These are phyloP conservation scores for Ondatra zibethicus DNA, from an alignment of 2,113 vertebrate species.

Conservation along the genomic window DNA sequence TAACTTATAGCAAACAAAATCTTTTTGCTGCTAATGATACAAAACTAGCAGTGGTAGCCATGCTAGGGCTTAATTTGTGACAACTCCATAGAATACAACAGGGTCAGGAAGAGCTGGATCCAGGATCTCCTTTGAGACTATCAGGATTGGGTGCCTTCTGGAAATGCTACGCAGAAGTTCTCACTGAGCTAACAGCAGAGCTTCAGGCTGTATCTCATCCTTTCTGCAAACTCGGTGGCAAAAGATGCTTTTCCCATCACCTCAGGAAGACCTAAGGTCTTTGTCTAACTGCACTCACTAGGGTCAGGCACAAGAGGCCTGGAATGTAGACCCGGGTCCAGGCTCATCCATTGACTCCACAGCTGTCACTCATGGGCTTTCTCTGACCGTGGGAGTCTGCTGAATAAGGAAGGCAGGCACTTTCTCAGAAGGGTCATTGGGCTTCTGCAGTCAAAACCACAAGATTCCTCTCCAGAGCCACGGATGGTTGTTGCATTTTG, in stretches of 20 bases:
- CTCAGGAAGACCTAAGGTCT: background rate
- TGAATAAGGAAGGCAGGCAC: background rate
- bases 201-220: background rate
- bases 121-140: background rate
- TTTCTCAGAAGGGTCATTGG: background rate
- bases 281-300: background rate
- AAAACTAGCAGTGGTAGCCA: background rate
- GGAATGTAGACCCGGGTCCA: background rate
- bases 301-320: background rate
- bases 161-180: background rate
- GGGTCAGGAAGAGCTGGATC: background rate
- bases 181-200: background rate
- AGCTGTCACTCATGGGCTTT: background rate
- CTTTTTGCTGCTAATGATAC: background rate
- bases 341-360: fast-evolving
- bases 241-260: background rate
- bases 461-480: background rate
- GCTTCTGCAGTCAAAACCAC: background rate
- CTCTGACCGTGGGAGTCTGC: background rate
- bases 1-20: background rate
- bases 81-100: background rate
- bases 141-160: background rate
- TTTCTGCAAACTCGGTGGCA: background rate
- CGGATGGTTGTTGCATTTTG: background rate
- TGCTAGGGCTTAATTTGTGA: background rate